phyloP scores from a whole-genome alignment of 2,113 vertebrate genomes.

The Eretmochelys imbricata region DNA sequence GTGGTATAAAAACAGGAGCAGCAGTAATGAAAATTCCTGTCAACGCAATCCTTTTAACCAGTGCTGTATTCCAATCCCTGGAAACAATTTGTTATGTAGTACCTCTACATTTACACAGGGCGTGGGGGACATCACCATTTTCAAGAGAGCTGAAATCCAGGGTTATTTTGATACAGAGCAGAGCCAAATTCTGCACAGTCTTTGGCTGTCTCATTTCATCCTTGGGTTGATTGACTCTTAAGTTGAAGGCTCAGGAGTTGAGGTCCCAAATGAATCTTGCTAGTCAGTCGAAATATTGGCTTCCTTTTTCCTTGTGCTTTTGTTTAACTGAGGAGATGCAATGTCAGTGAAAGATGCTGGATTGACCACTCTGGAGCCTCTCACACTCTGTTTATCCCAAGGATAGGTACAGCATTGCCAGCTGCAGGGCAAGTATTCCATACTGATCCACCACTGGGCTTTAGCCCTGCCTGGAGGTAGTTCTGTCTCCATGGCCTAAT shows the following conservation, averaged over 20 bases:
- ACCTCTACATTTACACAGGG: neutral
- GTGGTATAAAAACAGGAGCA: neutral
- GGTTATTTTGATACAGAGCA: neutral
- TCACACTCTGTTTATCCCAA: neutral
- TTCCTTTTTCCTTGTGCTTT: neutral
- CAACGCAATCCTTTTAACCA: neutral
- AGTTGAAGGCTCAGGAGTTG: neutral
- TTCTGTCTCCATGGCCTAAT: neutral
- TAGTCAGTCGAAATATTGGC: neutral
- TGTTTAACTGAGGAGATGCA: neutral
- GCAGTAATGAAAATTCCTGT: neutral
- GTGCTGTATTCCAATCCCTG: neutral
- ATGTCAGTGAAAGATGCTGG: neutral
- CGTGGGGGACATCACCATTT: neutral
- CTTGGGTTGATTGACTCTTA: neutral
- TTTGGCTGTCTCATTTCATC: neutral
- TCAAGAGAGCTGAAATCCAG: neutral
- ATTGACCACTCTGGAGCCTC: neutral
- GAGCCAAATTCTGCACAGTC: neutral
- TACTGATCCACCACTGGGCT: neutral
- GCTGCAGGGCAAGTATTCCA: neutral
- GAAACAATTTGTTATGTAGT: neutral
- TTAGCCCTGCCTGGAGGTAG: neutral
- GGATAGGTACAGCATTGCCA: neutral
- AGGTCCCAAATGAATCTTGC: neutral